These are phyloP conservation scores for Tuberolachnus salignus DNA, from an alignment of 2,888 invertebrate species.

Conservation along the genomic window DNA sequence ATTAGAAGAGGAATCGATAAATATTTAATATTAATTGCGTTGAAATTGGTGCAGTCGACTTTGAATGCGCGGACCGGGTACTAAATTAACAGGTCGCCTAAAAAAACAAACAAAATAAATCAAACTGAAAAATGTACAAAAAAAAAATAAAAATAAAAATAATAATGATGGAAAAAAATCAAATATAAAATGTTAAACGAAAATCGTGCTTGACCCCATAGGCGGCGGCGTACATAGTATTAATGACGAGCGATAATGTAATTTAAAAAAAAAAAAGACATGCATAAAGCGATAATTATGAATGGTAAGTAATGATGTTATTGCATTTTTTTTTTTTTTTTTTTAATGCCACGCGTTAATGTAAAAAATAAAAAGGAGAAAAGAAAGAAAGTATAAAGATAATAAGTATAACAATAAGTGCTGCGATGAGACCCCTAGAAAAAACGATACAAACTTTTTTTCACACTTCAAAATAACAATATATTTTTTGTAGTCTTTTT, in stretches of 20 bases:
- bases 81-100: conserved; percentile 58
- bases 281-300: too few species aligned
- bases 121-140: not conserved
- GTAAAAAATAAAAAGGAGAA: too few species aligned
- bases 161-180: not conserved
- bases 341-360: too few species aligned
- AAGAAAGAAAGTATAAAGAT: too few species aligned
- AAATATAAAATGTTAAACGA: not conserved
- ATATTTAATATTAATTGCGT: conserved; percentile 43
- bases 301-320: too few species aligned
- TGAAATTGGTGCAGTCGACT: conserved; percentile 57
- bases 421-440: not conserved
- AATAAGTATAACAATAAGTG: too few species aligned
- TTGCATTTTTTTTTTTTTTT: too few species aligned
- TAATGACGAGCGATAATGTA: too few species aligned
- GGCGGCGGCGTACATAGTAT: too few species aligned
- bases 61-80: conserved; percentile 58
- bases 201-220: too few species aligned
- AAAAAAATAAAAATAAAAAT: conserved; percentile 36
- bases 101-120: conserved; percentile 49
- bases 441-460: conserved; percentile 1
- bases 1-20: not conserved
- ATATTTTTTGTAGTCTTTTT: conserved; percentile 27
- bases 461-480: conserved; percentile 16
- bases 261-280: too few species aligned